Base-by-base conservation (phyloP, 2,888 invertebrate genomes). In the Metalampra italica region DNA sequence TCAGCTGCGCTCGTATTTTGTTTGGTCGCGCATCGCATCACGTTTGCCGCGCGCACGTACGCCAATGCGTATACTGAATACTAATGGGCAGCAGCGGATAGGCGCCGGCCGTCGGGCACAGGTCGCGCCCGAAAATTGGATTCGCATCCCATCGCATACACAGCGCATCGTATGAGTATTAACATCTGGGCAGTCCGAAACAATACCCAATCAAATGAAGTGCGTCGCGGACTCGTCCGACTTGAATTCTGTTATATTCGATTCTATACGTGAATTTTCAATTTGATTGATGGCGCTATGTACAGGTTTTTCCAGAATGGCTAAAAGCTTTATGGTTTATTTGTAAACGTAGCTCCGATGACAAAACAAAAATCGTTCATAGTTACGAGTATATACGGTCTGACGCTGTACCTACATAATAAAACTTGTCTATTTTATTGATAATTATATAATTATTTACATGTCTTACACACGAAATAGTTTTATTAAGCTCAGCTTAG, bases 121-220 rank as follows among this genome's bases (percentile, higher is more conserved):
- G 71, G 67, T 71, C 66, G 64, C 70, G 71, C 66, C 71, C 70
- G 64, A 73, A 85, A 82, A 84, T 83, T 83, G 80, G 73, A 82
- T 84, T 81, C 76, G 67, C 70, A 69, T 81, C 75, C 66, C 70
- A 69, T 71, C 63, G 73, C 74, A 76, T 70, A 68, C 70, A 68
- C 62, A 71, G 77, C 71, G 68, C 67, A 58, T 55, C 53, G 71
- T 74, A 79, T 80, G 78, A 80, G 71, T 74, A 79, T 80, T 78
- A 80, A 69, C 67, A 64, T 55, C 58, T 51, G 56, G 53, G 57
- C 56, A 53, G 54, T 51, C 57, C 65, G 66, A 82, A 85, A 88
- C 86, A 85, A 84, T 85, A 68, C 69, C 72, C 84, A 84, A 87
- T 86, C 81, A 86, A 77, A 78, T 70, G 64, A 60, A 71, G 70